Conservation (phyloP, 2,888 invertebrate genomes). For the Thyatira batis region DNA sequence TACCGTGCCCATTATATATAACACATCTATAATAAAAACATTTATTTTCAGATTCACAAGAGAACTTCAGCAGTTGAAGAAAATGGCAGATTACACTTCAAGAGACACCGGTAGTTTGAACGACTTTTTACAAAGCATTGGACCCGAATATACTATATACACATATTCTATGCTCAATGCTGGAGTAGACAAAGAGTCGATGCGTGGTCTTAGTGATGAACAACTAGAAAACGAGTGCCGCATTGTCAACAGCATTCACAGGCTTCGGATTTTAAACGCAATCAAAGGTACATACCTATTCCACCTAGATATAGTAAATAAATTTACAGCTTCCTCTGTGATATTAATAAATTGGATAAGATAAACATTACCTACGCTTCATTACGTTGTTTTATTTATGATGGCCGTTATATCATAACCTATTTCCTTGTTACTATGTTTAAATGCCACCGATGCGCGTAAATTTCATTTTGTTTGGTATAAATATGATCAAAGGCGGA, state of each 20-base stretch:
- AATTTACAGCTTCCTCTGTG: background rate
- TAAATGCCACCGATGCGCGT: slow-evolving; percentile 12
- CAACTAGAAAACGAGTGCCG: slow-evolving; percentile 95
- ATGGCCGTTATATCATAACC: slow-evolving; percentile 15
- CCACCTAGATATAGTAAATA: background rate
- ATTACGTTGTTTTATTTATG: slow-evolving; percentile 18
- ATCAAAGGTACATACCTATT: slow-evolving; percentile 85
- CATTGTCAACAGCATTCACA: slow-evolving; percentile 96
- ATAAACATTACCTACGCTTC: slow-evolving; percentile 5
- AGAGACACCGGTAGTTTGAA: slow-evolving; percentile 95
- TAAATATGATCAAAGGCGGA: slow-evolving; percentile 22
- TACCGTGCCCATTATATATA: too few species aligned
- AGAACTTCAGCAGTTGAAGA: slow-evolving; percentile 95
- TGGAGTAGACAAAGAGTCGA: slow-evolving; percentile 95
- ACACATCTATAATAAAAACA: background rate
- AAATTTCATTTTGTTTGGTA: slow-evolving; percentile 15
- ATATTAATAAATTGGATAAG: background rate
- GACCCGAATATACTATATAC: slow-evolving; percentile 96
- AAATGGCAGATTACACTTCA: slow-evolving; percentile 98
- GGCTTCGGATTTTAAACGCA: slow-evolving; percentile 93
- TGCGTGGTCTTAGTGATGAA: slow-evolving; percentile 94
- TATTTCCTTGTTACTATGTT: slow-evolving; percentile 12
- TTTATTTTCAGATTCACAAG: slow-evolving; percentile 88
- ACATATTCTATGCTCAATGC: slow-evolving; percentile 98
- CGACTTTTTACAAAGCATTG: slow-evolving; percentile 91